Percentiles rank a stretch among this genome's conserved stretches.
Conservation (phyloP, 2,888 invertebrate species). For the Cinara cedri region DNA sequence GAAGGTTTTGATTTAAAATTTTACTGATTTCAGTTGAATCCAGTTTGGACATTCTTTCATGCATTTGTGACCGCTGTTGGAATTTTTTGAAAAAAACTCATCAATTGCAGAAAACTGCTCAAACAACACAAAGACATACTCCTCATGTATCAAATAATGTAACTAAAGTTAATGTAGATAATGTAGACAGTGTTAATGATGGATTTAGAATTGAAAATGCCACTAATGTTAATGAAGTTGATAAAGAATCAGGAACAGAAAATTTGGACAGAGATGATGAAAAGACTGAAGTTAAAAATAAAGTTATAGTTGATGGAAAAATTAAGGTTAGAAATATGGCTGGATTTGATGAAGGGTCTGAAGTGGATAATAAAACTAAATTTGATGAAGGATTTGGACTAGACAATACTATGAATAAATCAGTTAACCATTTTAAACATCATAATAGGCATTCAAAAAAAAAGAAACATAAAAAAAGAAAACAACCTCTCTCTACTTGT, state of each 20-base stretch:
- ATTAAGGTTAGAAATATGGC: too few species aligned
- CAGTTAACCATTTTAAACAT: too few species aligned
- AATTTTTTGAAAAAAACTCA: conserved; percentile 16
- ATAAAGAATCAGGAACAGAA: not conserved
- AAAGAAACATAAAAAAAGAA: not conserved
- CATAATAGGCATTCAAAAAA: not conserved
- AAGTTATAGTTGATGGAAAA: too few species aligned
- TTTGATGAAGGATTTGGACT: too few species aligned
- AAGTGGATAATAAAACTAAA: too few species aligned
- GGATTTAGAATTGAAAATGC: not conserved
- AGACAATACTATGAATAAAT: too few species aligned
- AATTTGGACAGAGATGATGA: not conserved
- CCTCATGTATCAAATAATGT: not conserved
- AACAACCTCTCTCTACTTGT: not conserved
- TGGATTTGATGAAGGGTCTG: too few species aligned
- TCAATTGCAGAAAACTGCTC: not conserved
- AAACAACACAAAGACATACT: not conserved
- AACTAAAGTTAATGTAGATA: not conserved
- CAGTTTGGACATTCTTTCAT: not conserved
- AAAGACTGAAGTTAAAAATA: not conserved
- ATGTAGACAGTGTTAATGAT: not conserved
- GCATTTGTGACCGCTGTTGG: conserved; percentile 39
- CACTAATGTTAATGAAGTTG: not conserved
- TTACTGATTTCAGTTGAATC: conserved; percentile 17
- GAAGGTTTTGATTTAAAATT: not conserved